Conservation (phyloP, 1,140 invertebrate genomes). For the Melipona quadrifasciata region DNA sequence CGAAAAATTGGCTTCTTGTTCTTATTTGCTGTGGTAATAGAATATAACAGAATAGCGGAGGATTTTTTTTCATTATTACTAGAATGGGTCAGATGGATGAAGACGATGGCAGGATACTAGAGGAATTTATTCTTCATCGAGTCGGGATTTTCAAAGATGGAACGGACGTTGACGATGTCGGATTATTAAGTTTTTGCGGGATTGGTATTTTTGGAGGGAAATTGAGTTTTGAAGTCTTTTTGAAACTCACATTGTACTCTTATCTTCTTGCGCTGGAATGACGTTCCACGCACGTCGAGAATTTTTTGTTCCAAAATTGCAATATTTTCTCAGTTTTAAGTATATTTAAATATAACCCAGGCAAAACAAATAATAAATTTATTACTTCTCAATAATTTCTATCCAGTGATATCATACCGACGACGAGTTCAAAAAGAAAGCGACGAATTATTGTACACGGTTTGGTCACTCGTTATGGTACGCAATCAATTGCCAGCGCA, state of each 20-base stretch:
- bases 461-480: too few species aligned
- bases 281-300: too few species aligned
- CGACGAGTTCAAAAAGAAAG: too few species aligned
- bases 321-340: too few species aligned
- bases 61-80: background rate
- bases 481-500: too few species aligned
- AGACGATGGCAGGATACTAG: background rate
- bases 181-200: background rate
- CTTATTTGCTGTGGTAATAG: background rate
- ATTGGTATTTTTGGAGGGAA: background rate
- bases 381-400: too few species aligned
- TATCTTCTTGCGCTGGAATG: too few species aligned
- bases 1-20: background rate
- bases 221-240: background rate
- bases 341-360: too few species aligned
- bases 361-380: too few species aligned
- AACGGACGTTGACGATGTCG: background rate
- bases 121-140: background rate
- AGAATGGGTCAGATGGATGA: background rate
- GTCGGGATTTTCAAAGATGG: background rate
- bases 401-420: too few species aligned
- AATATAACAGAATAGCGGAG: background rate
- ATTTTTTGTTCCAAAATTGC: too few species aligned
- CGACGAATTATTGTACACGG: too few species aligned
- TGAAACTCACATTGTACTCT: background rate